Evolutionary conservation across 2,797 vertebrate genomes (phyloP).

Genomic region (Leuciscus waleckii): DNA sequence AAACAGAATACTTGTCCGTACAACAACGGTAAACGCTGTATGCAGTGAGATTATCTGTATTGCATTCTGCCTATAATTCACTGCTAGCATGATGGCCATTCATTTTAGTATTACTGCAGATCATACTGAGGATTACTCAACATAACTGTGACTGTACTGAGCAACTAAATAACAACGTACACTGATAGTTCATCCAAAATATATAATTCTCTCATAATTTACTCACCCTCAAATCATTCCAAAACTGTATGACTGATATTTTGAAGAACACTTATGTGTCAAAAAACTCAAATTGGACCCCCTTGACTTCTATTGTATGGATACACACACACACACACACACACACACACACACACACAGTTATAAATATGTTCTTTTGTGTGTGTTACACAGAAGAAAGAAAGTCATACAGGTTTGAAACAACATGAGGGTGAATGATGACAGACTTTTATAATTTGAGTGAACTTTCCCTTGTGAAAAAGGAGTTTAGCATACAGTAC

Average conservation of each 20-base stretch:
- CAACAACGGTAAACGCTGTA: not conserved
- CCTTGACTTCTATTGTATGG: too few relatives aligned
- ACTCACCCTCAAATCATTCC: not conserved
- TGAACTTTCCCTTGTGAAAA: too few relatives aligned
- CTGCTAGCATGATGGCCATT: slow-evolving; percentile 32
- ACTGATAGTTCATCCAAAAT: not conserved
- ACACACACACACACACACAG: too few relatives aligned
- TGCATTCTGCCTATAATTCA: slow-evolving; percentile 16
- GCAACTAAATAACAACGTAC: not conserved
- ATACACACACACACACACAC: too few relatives aligned
- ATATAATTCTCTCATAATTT: not conserved
- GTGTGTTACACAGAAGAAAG: too few relatives aligned
- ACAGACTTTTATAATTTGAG: too few relatives aligned
- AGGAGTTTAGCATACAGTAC: too few relatives aligned
- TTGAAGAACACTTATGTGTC: not conserved
- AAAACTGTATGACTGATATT: not conserved
- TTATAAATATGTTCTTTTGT: too few relatives aligned
- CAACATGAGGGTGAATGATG: too few relatives aligned
- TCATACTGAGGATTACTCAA: slow-evolving; percentile 69
- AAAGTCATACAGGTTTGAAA: too few relatives aligned
- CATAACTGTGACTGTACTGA: slow-evolving; percentile 49
- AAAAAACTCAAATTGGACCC: not conserved
- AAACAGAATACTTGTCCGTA: slow-evolving; percentile 19
- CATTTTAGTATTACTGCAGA: slow-evolving; percentile 51
- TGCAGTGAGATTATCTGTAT: not conserved